Base-by-base conservation (phyloP, 2,113 vertebrate genomes). In the Paramisgurnus dabryanus region DNA sequence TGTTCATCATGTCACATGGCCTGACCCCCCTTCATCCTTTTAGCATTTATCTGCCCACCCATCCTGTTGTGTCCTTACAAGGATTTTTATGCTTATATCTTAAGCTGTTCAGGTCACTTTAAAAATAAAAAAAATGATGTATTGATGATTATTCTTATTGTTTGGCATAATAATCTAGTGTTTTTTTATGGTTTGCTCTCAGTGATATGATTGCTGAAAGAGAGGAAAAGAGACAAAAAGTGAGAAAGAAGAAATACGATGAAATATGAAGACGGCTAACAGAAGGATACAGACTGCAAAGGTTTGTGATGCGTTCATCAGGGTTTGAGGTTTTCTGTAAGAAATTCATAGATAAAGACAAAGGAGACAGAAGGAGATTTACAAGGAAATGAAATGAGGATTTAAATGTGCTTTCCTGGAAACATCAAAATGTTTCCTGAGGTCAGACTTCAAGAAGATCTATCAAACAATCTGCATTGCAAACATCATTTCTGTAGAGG, bases 1-100 rank as follows among this genome's bases (percentile, higher is more conserved):
- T 13, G 41, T 34, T 74, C 22, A 11, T n/a, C 22, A 11, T n/a
- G 47, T 66, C 63, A 77, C 61, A 66, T 77, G 75, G 66, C 47
- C 71, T 41, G 34, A 39, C 34, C 55, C 13, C 70, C 0, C 34
- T 41, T 34, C 15, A 40, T 55, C 12, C 17, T 58, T 39, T 72
- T 9, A 41, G 2, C 45, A 10, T 53, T 53, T 13, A 58, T 58
- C 55, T 17, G 55, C 43, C 58, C 72, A 47, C 58, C 58, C 55
- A 11, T 5, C 10, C 69, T 15, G 17, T 7, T 22, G 39, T 18
- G 50, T 60, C 39, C 43, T 73, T n/a, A 73, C 4, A 39, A 8
- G 3, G 17, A 58, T 55, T 45, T 22, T 15, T 22, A 22, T 2
- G 18, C 45, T 68, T 43, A 67, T 47, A 34, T 41, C 64, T 43